Evolutionary conservation across 35 echinoderm and acorn worm species (phyloP).

Genomic region (Nesometra sesokonis): DNA sequence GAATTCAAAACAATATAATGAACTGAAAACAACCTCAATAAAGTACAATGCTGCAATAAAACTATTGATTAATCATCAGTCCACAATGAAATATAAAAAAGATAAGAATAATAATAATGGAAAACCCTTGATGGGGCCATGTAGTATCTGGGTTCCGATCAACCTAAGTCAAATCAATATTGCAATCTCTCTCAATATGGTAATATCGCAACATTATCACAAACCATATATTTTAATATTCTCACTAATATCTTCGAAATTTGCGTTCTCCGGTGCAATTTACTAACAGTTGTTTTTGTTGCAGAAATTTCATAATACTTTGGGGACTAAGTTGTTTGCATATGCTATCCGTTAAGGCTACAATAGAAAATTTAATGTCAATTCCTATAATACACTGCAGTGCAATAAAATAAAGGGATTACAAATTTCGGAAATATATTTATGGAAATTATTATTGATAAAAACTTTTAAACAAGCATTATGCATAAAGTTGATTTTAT

Average conservation of each 20-base stretch:
- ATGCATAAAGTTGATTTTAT: no score
- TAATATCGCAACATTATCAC: background rate
- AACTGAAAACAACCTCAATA: no score
- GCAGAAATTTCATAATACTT: background rate
- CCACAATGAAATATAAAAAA: no score
- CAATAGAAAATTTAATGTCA: background rate
- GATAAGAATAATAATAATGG: no score
- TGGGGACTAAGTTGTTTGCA: background rate
- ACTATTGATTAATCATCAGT: no score
- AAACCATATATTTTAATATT: background rate
- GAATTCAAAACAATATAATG: no score
- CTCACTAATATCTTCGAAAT: background rate
- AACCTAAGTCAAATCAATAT: background rate
- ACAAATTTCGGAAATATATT: background rate
- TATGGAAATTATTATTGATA: background rate
- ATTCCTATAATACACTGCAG: background rate
- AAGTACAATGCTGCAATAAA: no score
- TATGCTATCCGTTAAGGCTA: background rate
- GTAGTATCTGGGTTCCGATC: background rate
- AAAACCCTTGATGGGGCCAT: no score
- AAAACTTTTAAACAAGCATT: background rate
- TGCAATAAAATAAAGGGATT: background rate
- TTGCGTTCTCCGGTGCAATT: background rate
- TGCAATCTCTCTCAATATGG: background rate
- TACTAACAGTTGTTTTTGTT: background rate